These are phyloP conservation scores for Pararge aegeria DNA, from an alignment of 1,140 invertebrate species.

Conservation along the genomic window DNA sequence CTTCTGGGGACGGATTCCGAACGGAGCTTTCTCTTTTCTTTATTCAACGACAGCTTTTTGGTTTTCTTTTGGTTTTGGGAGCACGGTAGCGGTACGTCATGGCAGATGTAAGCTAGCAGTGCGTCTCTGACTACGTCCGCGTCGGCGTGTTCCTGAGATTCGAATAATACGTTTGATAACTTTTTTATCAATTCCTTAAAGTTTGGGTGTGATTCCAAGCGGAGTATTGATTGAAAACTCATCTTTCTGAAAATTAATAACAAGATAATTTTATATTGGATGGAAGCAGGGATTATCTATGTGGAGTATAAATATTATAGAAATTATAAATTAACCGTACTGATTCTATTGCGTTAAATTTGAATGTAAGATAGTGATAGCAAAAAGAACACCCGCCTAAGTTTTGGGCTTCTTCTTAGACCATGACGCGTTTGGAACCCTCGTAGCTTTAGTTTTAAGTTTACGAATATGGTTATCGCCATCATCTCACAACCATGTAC, in stretches of 20 bases:
- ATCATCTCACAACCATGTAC: too few relatives aligned
- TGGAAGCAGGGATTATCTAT: too few relatives aligned
- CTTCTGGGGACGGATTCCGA: constrained; percentile 36
- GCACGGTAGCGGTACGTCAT: constrained; percentile 89
- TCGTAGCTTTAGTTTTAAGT: too few relatives aligned
- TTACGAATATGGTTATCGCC: too few relatives aligned
- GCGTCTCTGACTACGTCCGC: constrained; percentile 89
- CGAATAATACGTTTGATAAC: constrained; percentile 82
- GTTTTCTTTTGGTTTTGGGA: constrained; percentile 51
- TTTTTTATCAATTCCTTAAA: constrained; percentile 84
- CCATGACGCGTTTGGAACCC: too few relatives aligned
- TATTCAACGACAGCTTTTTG: constrained; percentile 41
- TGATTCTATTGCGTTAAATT: too few relatives aligned
- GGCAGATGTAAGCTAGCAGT: constrained; percentile 90
- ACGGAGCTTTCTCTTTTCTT: constrained; percentile 42
- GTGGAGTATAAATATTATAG: too few relatives aligned
- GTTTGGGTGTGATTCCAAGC: constrained; percentile 84
- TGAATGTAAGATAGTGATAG: too few relatives aligned
- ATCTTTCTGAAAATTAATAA: constrained; percentile 65
- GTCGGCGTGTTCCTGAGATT: constrained; percentile 82
- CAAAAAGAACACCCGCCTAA: too few relatives aligned
- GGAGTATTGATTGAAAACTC: constrained; percentile 59
- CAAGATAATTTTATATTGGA: constrained; percentile 9
- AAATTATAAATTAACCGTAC: too few relatives aligned
- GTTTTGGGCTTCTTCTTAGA: too few relatives aligned